phyloP scores from a whole-genome alignment of 2,797 vertebrate genomes.

The Dendrocincla tyrannina region DNA sequence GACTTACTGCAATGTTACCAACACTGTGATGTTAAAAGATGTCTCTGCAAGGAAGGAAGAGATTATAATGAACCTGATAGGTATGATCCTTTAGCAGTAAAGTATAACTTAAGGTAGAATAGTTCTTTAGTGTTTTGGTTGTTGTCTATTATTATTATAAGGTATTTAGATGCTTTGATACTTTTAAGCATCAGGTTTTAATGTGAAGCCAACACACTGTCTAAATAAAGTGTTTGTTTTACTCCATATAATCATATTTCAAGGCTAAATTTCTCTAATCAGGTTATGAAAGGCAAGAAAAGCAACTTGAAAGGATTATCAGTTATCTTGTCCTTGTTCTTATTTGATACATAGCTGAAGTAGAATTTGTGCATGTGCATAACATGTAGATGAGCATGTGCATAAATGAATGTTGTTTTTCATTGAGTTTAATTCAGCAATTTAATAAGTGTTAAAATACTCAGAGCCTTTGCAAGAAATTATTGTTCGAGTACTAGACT shows the following conservation, averaged over 20 bases:
- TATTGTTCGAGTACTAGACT: background rate
- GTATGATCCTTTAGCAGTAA: conserved; percentile 56
- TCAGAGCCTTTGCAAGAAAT: background rate
- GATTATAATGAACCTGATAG: conserved; percentile 80
- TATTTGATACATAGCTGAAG: background rate
- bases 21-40: conserved; percentile 84
- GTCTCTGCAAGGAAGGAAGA: conserved; percentile 83
- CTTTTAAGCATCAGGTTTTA: background rate
- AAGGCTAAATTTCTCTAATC: background rate
- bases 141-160: background rate
- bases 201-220: background rate
- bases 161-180: background rate
- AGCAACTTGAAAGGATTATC: background rate
- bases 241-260: background rate
- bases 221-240: background rate
- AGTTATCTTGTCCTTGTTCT: background rate
- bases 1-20: conserved; percentile 89
- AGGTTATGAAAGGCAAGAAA: background rate
- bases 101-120: background rate
- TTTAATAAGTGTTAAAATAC: background rate
- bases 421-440: background rate
- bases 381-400: background rate
- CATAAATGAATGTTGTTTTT: background rate
- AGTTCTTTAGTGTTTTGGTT: background rate
- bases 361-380: background rate